phyloP scores from a whole-genome alignment of 2,888 invertebrate species.

The Chydorus sphaericus region DNA sequence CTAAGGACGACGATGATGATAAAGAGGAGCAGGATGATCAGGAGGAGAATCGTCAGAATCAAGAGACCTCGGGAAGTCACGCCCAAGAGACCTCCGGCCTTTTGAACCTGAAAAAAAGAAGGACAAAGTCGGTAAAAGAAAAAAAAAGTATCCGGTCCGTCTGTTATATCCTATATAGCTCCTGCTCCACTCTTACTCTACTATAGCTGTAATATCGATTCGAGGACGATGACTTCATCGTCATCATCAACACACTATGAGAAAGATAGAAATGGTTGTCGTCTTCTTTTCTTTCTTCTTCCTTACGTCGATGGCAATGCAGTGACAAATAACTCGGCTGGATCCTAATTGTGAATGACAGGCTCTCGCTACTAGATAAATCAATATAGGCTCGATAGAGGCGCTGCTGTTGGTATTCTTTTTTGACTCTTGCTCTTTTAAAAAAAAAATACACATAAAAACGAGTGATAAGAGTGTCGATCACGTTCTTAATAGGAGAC shows the following conservation, averaged over 20 bases:
- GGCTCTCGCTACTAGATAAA: neutral
- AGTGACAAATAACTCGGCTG: conserved; percentile 5
- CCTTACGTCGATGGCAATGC: conserved; percentile 2
- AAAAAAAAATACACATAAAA: neutral
- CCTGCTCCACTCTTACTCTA: too few species aligned
- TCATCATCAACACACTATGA: too few species aligned
- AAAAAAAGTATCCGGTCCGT: neutral
- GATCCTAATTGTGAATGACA: conserved; percentile 4
- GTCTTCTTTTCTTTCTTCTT: too few species aligned
- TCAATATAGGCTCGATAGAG: too few species aligned
- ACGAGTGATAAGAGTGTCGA: neutral
- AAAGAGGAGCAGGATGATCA: conserved; percentile 29
- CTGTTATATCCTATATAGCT: too few species aligned
- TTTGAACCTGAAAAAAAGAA: conserved; percentile 2
- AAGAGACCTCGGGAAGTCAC: conserved; percentile 13
- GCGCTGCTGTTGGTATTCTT: too few species aligned
- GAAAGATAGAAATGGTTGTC: too few species aligned
- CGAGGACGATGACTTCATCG: too few species aligned
- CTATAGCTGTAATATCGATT: too few species aligned
- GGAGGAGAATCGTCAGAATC: conserved; percentile 9
- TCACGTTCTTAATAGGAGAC: conserved; percentile 5
- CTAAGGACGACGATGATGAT: conserved; percentile 33
- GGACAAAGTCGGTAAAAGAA: neutral
- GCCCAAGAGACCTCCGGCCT: conserved; percentile 11
- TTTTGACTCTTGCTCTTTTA: neutral